These are phyloP conservation scores for Conus betulinus DNA, from an alignment of 1,140 invertebrate genomes.

Conservation along the genomic window DNA sequence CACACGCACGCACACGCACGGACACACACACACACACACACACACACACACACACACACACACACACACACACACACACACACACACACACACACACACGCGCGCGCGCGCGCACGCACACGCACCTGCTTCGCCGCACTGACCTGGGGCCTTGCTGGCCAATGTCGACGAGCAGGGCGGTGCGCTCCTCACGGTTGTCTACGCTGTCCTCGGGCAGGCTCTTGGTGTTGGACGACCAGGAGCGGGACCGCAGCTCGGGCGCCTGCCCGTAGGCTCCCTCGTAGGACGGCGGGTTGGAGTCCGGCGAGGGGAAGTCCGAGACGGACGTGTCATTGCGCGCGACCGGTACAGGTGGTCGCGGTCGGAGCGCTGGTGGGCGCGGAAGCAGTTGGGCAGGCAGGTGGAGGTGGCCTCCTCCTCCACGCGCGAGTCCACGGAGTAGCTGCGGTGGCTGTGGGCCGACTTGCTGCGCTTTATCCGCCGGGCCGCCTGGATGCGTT, in stretches of 20 bases:
- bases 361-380: slow-evolving; percentile 60
- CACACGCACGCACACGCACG: too few species aligned
- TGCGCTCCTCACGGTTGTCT: slow-evolving; percentile 61
- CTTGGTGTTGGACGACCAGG: slow-evolving; percentile 42
- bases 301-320: slow-evolving; percentile 62
- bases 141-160: slow-evolving; percentile 47
- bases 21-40: too few species aligned
- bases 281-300: slow-evolving; percentile 64
- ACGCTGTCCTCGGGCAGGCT: slow-evolving; percentile 55
- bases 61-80: too few species aligned
- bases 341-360: slow-evolving; percentile 56
- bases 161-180: slow-evolving; percentile 59
- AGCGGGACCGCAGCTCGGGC: slow-evolving; percentile 39
- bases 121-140: neutral
- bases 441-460: slow-evolving; percentile 50
- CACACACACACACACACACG: too few species aligned
- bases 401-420: slow-evolving; percentile 59
- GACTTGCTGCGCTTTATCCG: slow-evolving; percentile 67
- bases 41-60: too few species aligned
- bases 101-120: too few species aligned
- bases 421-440: slow-evolving; percentile 47
- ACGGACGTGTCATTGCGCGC: slow-evolving; percentile 56
- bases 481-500: slow-evolving; percentile 66
- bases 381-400: slow-evolving; percentile 70
- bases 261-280: slow-evolving; percentile 43